These are phyloP conservation scores for Tetrapedia diversipes DNA, from an alignment of 2,888 invertebrate species.

Conservation along the genomic window DNA sequence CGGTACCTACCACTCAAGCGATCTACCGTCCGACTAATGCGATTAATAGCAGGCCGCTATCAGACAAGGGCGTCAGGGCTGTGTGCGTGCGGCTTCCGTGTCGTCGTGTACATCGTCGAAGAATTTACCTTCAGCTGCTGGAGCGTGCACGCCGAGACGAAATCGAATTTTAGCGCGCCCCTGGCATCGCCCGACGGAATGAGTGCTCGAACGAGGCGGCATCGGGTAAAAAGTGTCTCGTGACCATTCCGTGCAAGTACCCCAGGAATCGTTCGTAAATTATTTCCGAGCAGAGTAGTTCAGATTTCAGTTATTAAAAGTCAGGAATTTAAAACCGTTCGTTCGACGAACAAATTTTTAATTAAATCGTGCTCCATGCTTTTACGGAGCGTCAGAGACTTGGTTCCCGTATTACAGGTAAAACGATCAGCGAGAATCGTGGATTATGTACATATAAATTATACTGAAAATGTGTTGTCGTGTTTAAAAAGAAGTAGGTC, in stretches of 20 bases:
- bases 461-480: too few relatives aligned
- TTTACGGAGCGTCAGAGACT: neutral
- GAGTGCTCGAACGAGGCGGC: constrained; percentile 34
- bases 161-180: constrained; percentile 73
- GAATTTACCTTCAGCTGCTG: constrained; percentile 71
- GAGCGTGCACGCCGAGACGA: constrained; percentile 64
- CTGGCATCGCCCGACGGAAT: constrained; percentile 52
- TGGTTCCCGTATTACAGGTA: too few relatives aligned
- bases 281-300: neutral
- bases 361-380: neutral
- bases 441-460: too few relatives aligned
- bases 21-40: constrained; percentile 75
- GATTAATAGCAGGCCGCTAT: constrained; percentile 75
- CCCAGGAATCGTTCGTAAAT: constrained; percentile 9
- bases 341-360: neutral
- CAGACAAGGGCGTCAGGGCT: constrained; percentile 68
- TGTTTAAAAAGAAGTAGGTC: too few relatives aligned
- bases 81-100: constrained; percentile 43
- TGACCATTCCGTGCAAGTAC: constrained; percentile 10
- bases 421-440: too few relatives aligned
- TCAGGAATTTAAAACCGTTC: neutral
- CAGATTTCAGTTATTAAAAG: neutral
- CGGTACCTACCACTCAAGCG: constrained; percentile 70
- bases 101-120: constrained; percentile 57
- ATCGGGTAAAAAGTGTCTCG: constrained; percentile 34